phyloP scores from a whole-genome alignment of 2,888 invertebrate species.

The Cerastis rubricosa region DNA sequence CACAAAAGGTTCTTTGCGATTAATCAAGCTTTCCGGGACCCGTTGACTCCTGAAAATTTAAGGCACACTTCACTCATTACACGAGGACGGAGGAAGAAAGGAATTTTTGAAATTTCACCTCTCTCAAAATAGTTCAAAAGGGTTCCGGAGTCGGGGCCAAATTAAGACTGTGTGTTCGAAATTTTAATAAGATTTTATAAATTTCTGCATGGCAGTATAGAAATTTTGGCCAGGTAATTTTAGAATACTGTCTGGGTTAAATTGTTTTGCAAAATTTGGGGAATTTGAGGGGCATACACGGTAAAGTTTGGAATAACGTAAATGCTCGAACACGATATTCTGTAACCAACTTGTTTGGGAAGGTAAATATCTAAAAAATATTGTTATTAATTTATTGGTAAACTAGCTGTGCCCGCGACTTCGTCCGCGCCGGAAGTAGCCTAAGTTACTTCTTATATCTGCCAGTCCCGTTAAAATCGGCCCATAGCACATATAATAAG shows the following conservation, averaged over 20 bases:
- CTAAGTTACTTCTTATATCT: no score
- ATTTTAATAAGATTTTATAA: conserved; percentile 65
- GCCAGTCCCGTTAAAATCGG: no score
- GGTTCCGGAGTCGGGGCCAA: conserved; percentile 45
- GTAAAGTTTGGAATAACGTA: neutral
- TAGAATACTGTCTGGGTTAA: conserved; percentile 26
- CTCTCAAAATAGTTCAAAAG: conserved; percentile 66
- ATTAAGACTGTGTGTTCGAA: conserved; percentile 63
- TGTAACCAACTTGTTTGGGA: neutral
- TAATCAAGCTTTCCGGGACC: conserved; percentile 64
- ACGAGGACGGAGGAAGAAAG: conserved; percentile 56
- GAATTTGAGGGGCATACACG: neutral
- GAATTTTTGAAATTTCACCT: conserved; percentile 69
- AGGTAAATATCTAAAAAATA: neutral
- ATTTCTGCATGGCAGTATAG: conserved; percentile 39
- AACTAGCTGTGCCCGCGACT: no score
- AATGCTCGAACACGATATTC: neutral
- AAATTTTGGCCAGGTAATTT: conserved; percentile 48
- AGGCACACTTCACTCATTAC: conserved; percentile 68
- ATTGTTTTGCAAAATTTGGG: conserved; percentile 13
- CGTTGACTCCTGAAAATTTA: conserved; percentile 66
- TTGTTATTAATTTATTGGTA: neutral
- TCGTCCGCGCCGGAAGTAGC: no score
- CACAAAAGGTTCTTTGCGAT: conserved; percentile 66
- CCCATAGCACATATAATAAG: no score